Base-by-base conservation (phyloP, 2,113 vertebrate species). In the Pseudopipra pipra region DNA sequence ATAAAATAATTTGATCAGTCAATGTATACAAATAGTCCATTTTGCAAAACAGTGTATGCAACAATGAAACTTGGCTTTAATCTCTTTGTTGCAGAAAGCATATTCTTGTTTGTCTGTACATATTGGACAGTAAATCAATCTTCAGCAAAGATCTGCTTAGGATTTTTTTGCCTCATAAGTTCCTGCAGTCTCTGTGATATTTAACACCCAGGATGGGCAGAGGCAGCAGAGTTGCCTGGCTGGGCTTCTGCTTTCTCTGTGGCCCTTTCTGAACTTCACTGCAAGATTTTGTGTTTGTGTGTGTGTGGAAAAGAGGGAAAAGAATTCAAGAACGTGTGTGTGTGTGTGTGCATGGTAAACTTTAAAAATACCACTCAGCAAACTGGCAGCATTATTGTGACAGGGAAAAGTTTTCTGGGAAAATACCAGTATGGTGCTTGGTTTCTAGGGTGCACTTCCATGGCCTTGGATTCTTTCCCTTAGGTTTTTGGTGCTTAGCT, bases 311-410 rank as follows among this genome's bases (percentile, higher is more conserved):
- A 51, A 18, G 12, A 12, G 41, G 24, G 6, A 23, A 14, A 25
- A 71, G 18, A 24, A 35, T 89, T 54, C 0, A 0, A 0, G 0
- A 10, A 41, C 39, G 10, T 9, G 14, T 20, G 35, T 4, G 9
- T 4, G 9, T 3, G 5, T 46, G 6, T 13, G 31, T 2, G 4
- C 17, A 2, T 0, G 1, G 9, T 7, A 47, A n/a, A 21, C 31
- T 59, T 63, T 44, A 44, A 82, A 39, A 85, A 47, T 17, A 9
- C 14, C 0, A 0, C 19, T 18, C 30, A 54, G 46, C 41, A 33
- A 88, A 61, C 18, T 66, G 21, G n/a, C 25, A 33, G 18, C 41
- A 20, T 37, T 75, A 28, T 56, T 76, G 49, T 58, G 35, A 79
- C 6, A 30, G 22, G 27, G 24, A 41, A 72, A 82, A 5, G 0